Base-by-base conservation (phyloP, 35 echinoderm and acorn worm species). In the Apostichopus parvimensis region DNA sequence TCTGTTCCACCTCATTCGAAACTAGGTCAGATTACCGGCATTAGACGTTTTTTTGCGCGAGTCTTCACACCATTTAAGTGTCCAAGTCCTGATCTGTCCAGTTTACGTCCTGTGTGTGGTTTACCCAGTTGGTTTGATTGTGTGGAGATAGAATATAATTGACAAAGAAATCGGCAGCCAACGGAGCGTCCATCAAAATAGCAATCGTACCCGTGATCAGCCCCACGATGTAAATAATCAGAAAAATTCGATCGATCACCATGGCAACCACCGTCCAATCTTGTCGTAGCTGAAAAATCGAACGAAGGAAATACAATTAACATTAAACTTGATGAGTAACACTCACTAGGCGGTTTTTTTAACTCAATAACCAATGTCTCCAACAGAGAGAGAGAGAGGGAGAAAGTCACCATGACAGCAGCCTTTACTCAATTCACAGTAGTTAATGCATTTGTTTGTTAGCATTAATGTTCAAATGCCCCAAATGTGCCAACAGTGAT, bases 201-300 rank as follows among this genome's bases (percentile, higher is more conserved):
- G 73, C 82, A 12, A 93, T 90, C 22, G 97, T 96, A 57, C 97
- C 97, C 54, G 82, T 73, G 53, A 96, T 82, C 21, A 95, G 92
- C 34, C 84, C 93, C 53, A 93, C 94, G 34, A 94, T 87, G 86
- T 94, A 99, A 57, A 99, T 89, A 65, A 99, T 95, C 2, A 99
- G 93, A 53, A 99, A 95, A 73, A 99, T 96, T 68, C 97, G 87
- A 84, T 99, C 97, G 56, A 96, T 87, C 56, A 99, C 97, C 93
- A 99, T 96, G 34, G 97, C 95, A 80, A 96, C 95, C 70, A 93
- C 89, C 76, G 95, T 99, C 97, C 97, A 99, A 53, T 99, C 97
- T 60, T 99, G 86, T 77, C 80, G 77, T 14, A 81, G 64, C 93
- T 94, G 81, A 34, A 34, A 84, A 84, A 84, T 84, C 81, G 54